These are phyloP conservation scores for Cephus nigrinus DNA, from an alignment of 2,888 invertebrate genomes.

Conservation along the genomic window DNA sequence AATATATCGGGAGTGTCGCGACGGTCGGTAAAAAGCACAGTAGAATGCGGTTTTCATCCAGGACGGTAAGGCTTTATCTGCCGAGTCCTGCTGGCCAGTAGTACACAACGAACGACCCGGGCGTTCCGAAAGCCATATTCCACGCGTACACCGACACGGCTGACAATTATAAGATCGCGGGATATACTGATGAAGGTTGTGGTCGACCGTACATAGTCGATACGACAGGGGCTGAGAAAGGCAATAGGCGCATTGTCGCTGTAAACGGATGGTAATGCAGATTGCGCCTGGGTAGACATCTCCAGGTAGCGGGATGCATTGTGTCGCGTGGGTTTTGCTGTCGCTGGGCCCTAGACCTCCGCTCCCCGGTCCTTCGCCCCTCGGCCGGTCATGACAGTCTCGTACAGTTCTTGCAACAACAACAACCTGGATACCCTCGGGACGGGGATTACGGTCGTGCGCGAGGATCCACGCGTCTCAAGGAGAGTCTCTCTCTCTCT, in stretches of 20 bases:
- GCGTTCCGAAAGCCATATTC: neutral
- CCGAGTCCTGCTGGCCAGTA: neutral
- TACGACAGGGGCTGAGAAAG: neutral
- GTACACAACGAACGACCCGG: neutral
- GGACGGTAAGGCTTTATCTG: neutral
- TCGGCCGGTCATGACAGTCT: neutral
- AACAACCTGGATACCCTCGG: neutral
- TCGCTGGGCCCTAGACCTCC: neutral
- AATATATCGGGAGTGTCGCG: neutral
- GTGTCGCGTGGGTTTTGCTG: conserved; percentile 3
- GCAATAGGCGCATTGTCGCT: neutral
- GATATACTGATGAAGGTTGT: neutral
- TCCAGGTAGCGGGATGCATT: neutral
- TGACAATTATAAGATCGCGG: neutral
- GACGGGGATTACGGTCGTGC: neutral
- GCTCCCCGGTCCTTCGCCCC: too few relatives aligned
- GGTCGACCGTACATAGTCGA: neutral
- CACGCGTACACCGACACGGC: neutral
- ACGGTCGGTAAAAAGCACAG: neutral
- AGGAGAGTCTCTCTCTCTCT: conserved; percentile 2
- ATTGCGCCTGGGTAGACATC: conserved; percentile 30
- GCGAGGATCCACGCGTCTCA: neutral
- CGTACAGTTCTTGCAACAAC: neutral
- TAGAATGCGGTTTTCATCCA: neutral
- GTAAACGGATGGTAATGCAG: conserved; percentile 47